phyloP scores from a whole-genome alignment of 1,140 invertebrate species.

The Zaprionus vittiger region DNA sequence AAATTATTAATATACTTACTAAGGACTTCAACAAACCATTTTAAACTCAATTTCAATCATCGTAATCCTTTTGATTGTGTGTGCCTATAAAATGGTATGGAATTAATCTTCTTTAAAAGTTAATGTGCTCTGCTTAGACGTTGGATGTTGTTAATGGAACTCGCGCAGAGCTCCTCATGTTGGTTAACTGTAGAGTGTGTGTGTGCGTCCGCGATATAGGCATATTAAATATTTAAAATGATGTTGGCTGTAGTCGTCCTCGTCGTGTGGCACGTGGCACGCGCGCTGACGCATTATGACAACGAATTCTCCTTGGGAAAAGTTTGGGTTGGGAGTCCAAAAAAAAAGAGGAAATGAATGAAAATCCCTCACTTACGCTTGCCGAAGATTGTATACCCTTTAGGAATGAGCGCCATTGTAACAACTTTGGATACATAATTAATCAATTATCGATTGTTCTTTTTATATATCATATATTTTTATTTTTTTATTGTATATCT shows the following conservation, averaged over 20 bases:
- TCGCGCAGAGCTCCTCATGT: not conserved
- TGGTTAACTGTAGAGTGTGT: slow-evolving; percentile 19
- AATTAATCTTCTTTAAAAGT: slow-evolving; percentile 4
- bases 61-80: slow-evolving; percentile 2
- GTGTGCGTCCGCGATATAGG: slow-evolving; percentile 24
- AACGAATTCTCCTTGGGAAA: slow-evolving; percentile 22
- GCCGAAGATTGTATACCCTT: not conserved
- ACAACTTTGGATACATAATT: not conserved
- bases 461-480: too few relatives aligned
- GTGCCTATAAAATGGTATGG: slow-evolving; percentile 8
- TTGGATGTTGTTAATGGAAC: not conserved
- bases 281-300: slow-evolving; percentile 52
- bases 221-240: slow-evolving; percentile 50
- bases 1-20: not conserved
- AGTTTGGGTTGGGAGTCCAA: not conserved
- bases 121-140: not conserved
- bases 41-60: not conserved
- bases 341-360: not conserved
- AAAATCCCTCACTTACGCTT: not conserved
- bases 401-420: not conserved
- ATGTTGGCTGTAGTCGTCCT: slow-evolving; percentile 6
- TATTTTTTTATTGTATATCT: too few relatives aligned
- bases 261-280: slow-evolving; percentile 36
- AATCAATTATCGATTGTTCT: too few relatives aligned
- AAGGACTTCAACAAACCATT: not conserved